Evolutionary conservation across 2,113 vertebrate genomes (phyloP).

Genomic region (Dolichallabes microphthalmus): DNA sequence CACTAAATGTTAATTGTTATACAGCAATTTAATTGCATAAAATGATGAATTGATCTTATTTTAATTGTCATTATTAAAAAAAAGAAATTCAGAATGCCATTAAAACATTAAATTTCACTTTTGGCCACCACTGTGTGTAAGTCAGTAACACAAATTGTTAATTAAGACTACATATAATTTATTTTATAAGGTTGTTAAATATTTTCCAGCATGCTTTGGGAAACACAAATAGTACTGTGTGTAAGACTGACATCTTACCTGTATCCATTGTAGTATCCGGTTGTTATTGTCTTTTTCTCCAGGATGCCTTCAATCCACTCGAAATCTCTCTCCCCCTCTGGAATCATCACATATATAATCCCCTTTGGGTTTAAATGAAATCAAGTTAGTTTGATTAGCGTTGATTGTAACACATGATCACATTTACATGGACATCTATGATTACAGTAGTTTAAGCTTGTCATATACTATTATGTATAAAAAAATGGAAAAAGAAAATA

Average conservation of each 20-base stretch:
- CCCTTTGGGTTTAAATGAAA: slow-evolving; percentile 55
- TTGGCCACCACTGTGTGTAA: too few species aligned
- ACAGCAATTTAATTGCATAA: too few species aligned
- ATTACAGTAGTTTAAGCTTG: too few species aligned
- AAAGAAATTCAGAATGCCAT: too few species aligned
- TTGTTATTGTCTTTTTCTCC: slow-evolving; percentile 15
- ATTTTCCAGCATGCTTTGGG: neutral
- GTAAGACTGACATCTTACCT: slow-evolving; percentile 44
- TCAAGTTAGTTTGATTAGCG: neutral
- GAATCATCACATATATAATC: slow-evolving; percentile 72
- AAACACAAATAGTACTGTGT: neutral
- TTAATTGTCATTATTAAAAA: too few species aligned
- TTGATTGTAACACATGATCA: too few species aligned
- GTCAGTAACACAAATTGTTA: neutral
- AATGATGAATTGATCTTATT: too few species aligned
- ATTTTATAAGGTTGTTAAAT: neutral
- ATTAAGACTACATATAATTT: too few species aligned
- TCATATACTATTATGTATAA: too few species aligned
- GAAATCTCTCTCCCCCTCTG: slow-evolving; percentile 68
- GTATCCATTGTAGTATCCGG: slow-evolving; percentile 20
- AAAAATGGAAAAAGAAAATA: too few species aligned
- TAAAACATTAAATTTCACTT: too few species aligned
- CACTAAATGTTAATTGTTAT: too few species aligned
- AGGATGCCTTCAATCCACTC: slow-evolving; percentile 66
- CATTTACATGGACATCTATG: neutral